Percentiles rank a stretch among this genome's conserved stretches.
Evolutionary conservation across 1,140 invertebrate species (phyloP).

Genomic region (Palaemon carinicauda): DNA sequence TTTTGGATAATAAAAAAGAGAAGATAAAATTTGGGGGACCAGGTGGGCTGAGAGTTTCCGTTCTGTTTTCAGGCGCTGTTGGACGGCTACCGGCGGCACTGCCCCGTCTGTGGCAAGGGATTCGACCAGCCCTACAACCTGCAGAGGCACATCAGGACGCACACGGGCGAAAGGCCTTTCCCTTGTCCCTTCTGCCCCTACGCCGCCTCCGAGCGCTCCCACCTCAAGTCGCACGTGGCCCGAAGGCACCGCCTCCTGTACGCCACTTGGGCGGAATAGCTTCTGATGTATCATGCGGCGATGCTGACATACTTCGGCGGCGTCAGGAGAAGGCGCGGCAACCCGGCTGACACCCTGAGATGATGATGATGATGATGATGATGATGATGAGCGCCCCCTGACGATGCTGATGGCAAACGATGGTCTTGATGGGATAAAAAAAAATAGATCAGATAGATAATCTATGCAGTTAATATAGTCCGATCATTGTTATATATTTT

Average conservation of each 20-base stretch:
- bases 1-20: neutral
- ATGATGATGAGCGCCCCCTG: too few species aligned
- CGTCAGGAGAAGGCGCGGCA: neutral
- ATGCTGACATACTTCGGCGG: too few species aligned
- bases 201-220: slow-evolving; percentile 48
- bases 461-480: too few species aligned
- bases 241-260: slow-evolving; percentile 43
- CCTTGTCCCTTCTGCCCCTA: slow-evolving; percentile 51
- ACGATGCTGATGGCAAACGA: slow-evolving; percentile 22
- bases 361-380: too few species aligned
- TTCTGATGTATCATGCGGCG: neutral
- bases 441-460: too few species aligned
- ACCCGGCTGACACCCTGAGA: neutral
- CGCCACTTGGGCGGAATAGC: slow-evolving; percentile 42
- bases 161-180: slow-evolving; percentile 49
- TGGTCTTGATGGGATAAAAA: neutral
- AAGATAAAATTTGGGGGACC: neutral
- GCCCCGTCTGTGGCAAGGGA: slow-evolving; percentile 49
- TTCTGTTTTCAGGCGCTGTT: slow-evolving; percentile 31
- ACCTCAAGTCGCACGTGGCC: slow-evolving; percentile 49
- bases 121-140: slow-evolving; percentile 55
- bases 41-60: slow-evolving; percentile 31
- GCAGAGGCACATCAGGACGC: slow-evolving; percentile 50
- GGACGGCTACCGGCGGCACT: slow-evolving; percentile 51
- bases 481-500: too few species aligned